A percentile compares a stretch with the other conserved stretches of the same genome.
phyloP scores from a whole-genome alignment of 2,888 invertebrate species.

The Tetragonisca angustula region DNA sequence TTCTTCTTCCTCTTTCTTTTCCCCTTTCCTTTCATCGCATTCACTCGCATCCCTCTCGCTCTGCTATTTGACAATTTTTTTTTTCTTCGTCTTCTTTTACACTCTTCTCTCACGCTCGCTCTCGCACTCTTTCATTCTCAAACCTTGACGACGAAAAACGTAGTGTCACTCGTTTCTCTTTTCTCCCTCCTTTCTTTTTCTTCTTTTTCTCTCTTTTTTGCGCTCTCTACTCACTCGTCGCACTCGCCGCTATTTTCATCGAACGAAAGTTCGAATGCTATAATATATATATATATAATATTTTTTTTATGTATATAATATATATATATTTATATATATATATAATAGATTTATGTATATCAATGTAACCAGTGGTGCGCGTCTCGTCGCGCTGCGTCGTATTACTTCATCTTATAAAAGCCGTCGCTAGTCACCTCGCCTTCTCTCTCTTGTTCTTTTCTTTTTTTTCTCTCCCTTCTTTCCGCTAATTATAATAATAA shows the following conservation, averaged over 20 bases:
- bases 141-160: constrained; percentile 22
- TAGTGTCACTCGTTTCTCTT: constrained; percentile 10
- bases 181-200: neutral
- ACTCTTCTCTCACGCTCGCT: neutral
- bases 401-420: constrained; percentile 63
- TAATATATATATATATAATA: constrained; percentile 62
- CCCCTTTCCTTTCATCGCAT: neutral
- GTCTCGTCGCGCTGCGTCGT: constrained; percentile 47
- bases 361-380: constrained; percentile 60
- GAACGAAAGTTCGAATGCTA: constrained; percentile 56
- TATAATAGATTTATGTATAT: constrained; percentile 64
- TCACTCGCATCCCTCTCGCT: constrained; percentile 8
- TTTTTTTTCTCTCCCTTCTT: neutral
- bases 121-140: constrained; percentile 1
- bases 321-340: constrained; percentile 61
- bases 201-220: neutral
- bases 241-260: constrained; percentile 32
- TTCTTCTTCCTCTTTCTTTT: constrained; percentile 3
- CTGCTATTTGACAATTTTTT: constrained; percentile 9
- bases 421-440: constrained; percentile 53
- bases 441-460: neutral
- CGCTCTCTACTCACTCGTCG: constrained; percentile 32
- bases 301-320: constrained; percentile 54
- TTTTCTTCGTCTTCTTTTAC: neutral
- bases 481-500: constrained; percentile 46